Conservation (phyloP, 2,113 vertebrate genomes). For the Notarius lentiginosus region DNA sequence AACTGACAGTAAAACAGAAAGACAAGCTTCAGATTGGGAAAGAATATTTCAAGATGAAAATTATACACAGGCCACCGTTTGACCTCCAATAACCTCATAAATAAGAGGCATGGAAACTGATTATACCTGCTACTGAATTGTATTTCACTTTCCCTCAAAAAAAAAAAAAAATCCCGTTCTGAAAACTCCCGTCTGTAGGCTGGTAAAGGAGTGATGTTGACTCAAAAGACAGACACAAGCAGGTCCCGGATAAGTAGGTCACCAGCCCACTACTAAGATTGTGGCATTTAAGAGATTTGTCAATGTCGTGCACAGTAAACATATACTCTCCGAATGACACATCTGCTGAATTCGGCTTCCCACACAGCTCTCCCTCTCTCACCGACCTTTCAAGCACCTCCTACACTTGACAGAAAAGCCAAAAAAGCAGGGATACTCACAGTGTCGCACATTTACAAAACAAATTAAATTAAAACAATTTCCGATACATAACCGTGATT, state of each 20-base stretch:
- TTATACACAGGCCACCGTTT: background rate
- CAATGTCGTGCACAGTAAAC: conserved; percentile 40
- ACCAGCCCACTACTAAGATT: conserved; percentile 30
- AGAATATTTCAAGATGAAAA: conserved; percentile 4
- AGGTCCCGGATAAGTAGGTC: conserved; percentile 41
- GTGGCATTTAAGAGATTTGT: conserved; percentile 31
- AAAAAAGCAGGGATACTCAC: background rate
- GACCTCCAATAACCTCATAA: background rate
- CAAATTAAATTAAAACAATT: background rate
- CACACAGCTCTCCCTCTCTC: conserved; percentile 16
- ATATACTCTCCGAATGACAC: conserved; percentile 39
- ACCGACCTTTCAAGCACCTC: conserved; percentile 27
- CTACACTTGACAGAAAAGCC: conserved; percentile 25
- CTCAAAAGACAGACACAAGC: conserved; percentile 39
- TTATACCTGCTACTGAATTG: conserved; percentile 14
- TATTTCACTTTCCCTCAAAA: conserved; percentile 7
- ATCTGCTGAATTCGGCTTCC: conserved; percentile 30
- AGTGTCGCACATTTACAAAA: background rate
- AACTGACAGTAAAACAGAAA: conserved; percentile 63
- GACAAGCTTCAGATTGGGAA: background rate
- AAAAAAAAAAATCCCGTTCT: background rate
- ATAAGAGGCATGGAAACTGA: background rate
- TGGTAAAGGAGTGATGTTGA: conserved; percentile 37
- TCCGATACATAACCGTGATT: background rate
- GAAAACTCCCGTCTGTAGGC: conserved; percentile 38